phyloP scores from a whole-genome alignment of 1,140 invertebrate genomes.

The Polyergus mexicanus region DNA sequence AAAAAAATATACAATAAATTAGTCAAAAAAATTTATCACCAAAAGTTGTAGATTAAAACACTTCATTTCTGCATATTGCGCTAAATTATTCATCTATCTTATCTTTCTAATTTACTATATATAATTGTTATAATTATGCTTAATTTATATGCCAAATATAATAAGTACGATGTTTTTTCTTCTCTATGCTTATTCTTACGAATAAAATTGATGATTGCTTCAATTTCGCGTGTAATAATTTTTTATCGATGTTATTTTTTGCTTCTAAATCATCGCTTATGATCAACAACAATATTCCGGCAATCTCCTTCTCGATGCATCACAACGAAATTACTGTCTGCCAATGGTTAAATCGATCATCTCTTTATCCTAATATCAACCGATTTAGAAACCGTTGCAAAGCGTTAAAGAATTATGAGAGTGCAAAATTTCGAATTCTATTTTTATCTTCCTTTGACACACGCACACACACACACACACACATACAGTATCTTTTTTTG shows the following conservation, averaged over 20 bases:
- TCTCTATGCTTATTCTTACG: not conserved
- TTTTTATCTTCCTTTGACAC: not conserved
- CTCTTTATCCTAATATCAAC: not conserved
- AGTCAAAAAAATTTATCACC: no score
- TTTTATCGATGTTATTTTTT: not conserved
- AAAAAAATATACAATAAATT: no score
- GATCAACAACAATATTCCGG: not conserved
- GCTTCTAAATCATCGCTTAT: not conserved
- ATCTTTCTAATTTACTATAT: no score
- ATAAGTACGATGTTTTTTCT: not conserved
- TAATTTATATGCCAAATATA: not conserved
- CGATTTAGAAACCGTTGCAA: slow-evolving; percentile 18
- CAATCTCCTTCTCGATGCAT: not conserved
- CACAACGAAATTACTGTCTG: slow-evolving; percentile 22
- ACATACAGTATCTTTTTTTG: not conserved
- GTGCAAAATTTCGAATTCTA: not conserved
- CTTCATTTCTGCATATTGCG: no score
- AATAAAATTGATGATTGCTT: not conserved
- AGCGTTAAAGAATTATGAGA: not conserved
- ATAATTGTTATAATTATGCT: no score
- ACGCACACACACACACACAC: no score
- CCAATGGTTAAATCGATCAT: slow-evolving; percentile 23
- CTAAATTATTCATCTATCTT: not conserved
- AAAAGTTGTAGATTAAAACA: no score
- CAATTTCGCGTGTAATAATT: not conserved